phyloP scores from a whole-genome alignment of 2,797 vertebrate species.

The Cynodonichthys magdalenae region DNA sequence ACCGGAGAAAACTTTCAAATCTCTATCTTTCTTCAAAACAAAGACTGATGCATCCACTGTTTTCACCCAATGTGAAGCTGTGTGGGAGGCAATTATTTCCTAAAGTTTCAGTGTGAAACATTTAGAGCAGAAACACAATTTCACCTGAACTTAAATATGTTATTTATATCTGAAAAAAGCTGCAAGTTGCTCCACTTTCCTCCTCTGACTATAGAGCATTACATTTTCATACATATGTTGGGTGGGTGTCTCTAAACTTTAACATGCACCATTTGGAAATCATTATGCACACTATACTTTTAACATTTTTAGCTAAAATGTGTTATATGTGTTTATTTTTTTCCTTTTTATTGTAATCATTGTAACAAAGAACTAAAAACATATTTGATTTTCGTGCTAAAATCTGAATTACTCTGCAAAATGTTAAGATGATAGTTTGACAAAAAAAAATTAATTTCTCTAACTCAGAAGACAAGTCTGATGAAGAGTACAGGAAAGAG shows the following conservation, averaged over 20 bases:
- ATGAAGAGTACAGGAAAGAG: not conserved
- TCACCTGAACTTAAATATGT: not conserved
- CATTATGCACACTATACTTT: no score
- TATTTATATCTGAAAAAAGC: not conserved
- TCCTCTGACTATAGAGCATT: not conserved
- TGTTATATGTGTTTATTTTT: no score
- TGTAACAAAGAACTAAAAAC: not conserved
- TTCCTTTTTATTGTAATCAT: no score
- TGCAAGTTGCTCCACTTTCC: not conserved
- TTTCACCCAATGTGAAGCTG: not conserved
- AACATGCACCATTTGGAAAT: no score
- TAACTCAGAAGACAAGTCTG: conserved; percentile 2
- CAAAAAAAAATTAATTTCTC: not conserved
- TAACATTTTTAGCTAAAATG: not conserved
- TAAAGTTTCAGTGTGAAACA: not conserved
- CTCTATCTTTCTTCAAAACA: not conserved
- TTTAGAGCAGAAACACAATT: not conserved
- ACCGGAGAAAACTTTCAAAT: not conserved
- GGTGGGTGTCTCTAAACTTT: not conserved
- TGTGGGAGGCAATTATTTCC: conserved; percentile 1
- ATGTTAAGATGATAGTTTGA: not conserved
- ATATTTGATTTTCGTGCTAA: conserved; percentile 1
- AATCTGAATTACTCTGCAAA: not conserved
- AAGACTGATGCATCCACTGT: not conserved
- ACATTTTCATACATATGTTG: no score